Conservation (phyloP, 1,140 invertebrate genomes). For the Aphaenogaster floridana region DNA sequence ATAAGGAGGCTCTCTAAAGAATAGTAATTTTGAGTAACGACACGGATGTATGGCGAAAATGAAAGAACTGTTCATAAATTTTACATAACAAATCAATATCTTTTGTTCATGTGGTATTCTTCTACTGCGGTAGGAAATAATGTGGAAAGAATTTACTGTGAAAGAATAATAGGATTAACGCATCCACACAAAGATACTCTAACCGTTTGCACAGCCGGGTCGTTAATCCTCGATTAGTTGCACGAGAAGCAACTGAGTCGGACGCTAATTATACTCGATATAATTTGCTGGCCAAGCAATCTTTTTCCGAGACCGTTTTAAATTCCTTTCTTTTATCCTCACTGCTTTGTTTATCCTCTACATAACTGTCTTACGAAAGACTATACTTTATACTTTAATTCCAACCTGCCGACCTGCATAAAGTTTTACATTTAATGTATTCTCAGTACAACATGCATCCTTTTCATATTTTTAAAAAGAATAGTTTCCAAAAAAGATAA, state of each 20-base stretch:
- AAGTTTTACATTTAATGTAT: background rate
- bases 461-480: background rate
- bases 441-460: background rate
- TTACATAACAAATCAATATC: background rate
- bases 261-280: conserved; percentile 37
- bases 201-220: conserved; percentile 7
- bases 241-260: background rate
- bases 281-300: conserved; percentile 11
- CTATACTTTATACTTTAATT: conserved; percentile 19
- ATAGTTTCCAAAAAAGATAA: background rate
- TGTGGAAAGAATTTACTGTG: background rate
- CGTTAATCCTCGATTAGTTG: conserved; percentile 42
- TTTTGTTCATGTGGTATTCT: background rate
- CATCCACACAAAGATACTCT: background rate
- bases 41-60: background rate
- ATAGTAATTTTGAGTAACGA: background rate
- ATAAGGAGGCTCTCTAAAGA: background rate
- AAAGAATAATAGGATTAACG: background rate
- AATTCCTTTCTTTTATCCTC: background rate
- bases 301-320: conserved; percentile 13
- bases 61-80: background rate
- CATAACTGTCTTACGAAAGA: background rate
- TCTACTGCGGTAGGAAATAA: background rate
- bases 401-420: background rate
- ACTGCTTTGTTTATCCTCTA: background rate